A percentile compares a stretch with the other conserved stretches of the same genome.
Evolutionary conservation across 2,797 vertebrate species (phyloP).

Genomic region (Yasuhikotakia modesta): DNA sequence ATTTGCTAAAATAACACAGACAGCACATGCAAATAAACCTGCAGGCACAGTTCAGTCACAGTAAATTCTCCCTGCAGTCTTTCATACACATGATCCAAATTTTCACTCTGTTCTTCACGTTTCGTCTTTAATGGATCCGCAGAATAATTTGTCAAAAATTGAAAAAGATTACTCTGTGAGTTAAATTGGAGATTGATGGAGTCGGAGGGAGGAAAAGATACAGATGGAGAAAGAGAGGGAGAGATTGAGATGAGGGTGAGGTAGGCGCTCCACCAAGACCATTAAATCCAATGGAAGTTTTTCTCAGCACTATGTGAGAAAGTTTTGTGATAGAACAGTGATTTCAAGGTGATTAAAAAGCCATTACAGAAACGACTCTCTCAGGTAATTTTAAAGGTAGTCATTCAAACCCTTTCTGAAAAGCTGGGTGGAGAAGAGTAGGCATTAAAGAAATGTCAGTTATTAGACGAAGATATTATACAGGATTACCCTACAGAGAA

Average conservation of each 20-base stretch:
- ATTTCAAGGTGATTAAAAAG: slow-evolving; percentile 81
- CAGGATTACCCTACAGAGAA: slow-evolving; percentile 69
- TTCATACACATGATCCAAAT: not conserved
- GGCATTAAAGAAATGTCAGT: slow-evolving; percentile 69
- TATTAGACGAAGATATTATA: slow-evolving; percentile 75
- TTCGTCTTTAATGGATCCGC: slow-evolving; percentile 17
- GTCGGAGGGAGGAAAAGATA: not conserved
- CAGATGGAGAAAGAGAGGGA: not conserved
- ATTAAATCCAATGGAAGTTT: slow-evolving; percentile 63
- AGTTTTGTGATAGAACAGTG: slow-evolving; percentile 60
- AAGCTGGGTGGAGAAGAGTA: slow-evolving; percentile 58
- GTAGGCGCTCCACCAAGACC: slow-evolving; percentile 48
- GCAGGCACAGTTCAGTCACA: no score
- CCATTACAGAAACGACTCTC: slow-evolving; percentile 74
- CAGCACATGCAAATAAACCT: no score
- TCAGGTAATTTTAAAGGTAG: slow-evolving; percentile 77
- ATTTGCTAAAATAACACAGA: no score
- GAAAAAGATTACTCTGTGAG: slow-evolving; percentile 1
- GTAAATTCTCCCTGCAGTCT: no score
- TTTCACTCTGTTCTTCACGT: not conserved
- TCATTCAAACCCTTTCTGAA: slow-evolving; percentile 74
- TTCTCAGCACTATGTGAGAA: slow-evolving; percentile 56
- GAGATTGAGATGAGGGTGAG: not conserved
- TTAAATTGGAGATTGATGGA: slow-evolving; percentile 30
- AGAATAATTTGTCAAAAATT: slow-evolving; percentile 23